Evolutionary conservation across 1,140 invertebrate genomes (phyloP), one percentile per base, ranked within the genome.

Genomic region (Cotesia typhae): DNA sequence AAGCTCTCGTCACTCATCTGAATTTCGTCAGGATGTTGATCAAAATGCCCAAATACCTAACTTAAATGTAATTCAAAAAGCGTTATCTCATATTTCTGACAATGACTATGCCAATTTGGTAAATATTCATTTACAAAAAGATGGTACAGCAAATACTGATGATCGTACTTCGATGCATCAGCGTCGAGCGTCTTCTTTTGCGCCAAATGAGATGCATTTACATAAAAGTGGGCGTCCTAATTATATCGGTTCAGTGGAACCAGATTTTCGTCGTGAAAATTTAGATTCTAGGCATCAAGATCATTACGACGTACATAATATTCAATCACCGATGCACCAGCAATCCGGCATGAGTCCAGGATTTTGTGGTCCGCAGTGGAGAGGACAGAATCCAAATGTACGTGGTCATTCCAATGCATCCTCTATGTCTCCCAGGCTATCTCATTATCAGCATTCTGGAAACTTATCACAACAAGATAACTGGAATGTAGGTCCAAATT

Each of bases 1-100:
- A 14, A 76, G 82, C 74, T 77, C 80, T 1, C 79, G 80, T 0
- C 78, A 74, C 12, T 41, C 51, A 6, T 72, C 6, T 17, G 67
- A 73, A 38, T 20, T 35, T 65, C 69, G 60, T 17, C 47, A 53
- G 9, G 41, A 71, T 28, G 36, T 6, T 12, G 51, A 36, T 64
- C 36, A 36, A 60, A 72, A 53, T 20, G 10, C 35, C 4, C 14
- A 59, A 38, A 71, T 71, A 41, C 61, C 61, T 3, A 63, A 71
- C 36, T 69, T 70, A 36, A 76, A 64, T 67, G 12, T 64, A 1
- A 71, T 71, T 9, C 73, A 72, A 64, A 73, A 65, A 71, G 69
- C 67, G n/a, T 73, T 77, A 53, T 64, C 72, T 9, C 72, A 67
- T 63, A 36, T 64, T 36, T 60, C 72, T 1, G 74, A 77, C 4